These are phyloP conservation scores for Babylonia areolata DNA, from an alignment of 1,140 invertebrate genomes.

Conservation along the genomic window DNA sequence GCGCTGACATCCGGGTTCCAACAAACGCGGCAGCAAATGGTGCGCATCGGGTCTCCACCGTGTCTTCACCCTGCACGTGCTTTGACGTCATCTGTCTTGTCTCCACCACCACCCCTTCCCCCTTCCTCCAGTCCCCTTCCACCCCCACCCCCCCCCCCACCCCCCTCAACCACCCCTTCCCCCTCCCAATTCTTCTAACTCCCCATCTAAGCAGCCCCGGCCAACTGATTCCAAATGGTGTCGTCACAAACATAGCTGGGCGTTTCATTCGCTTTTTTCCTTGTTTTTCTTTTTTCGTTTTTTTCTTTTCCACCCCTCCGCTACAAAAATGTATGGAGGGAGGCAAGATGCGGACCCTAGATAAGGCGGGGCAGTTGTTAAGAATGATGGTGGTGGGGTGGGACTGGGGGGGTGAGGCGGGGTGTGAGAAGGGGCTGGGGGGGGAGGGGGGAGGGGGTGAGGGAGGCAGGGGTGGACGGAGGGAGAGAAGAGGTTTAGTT, in stretches of 20 bases:
- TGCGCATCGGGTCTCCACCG: background rate
- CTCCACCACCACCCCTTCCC: too few species aligned
- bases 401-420: background rate
- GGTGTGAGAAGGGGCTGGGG: background rate
- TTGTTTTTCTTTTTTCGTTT: too few species aligned
- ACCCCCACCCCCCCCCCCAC: too few species aligned
- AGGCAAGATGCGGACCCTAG: background rate
- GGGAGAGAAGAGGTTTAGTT: background rate
- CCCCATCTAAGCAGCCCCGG: background rate
- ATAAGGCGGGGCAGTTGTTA: conserved; percentile 2
- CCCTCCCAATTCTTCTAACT: too few species aligned
- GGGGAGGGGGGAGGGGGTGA: too few species aligned
- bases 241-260: background rate
- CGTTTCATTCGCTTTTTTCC: background rate
- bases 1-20: background rate
- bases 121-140: too few species aligned
- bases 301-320: too few species aligned
- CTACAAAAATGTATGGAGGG: too few species aligned
- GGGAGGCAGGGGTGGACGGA: background rate
- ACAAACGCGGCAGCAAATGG: background rate
- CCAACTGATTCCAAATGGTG: background rate
- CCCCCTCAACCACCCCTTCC: too few species aligned
- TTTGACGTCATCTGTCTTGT: background rate
- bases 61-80: background rate
- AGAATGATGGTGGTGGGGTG: background rate